Evolutionary conservation across 1,140 invertebrate genomes (phyloP).

Genomic region (Ridgeia piscesae): DNA sequence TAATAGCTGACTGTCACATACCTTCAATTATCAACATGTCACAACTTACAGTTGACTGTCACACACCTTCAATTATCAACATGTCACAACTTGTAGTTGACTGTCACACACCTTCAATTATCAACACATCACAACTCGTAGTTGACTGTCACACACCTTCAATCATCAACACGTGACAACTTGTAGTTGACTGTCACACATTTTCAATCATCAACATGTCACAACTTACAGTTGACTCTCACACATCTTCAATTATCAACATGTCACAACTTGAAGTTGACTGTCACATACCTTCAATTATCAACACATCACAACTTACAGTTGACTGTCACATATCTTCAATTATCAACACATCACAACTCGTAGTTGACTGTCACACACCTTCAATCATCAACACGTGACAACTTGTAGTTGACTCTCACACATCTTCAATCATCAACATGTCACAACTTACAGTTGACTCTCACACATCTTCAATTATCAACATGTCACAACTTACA

Average conservation of each 20-base stretch:
- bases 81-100: background rate
- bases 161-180: background rate
- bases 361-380: background rate
- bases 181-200: background rate
- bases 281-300: background rate
- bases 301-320: background rate
- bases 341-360: background rate
- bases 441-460: background rate
- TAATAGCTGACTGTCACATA: background rate
- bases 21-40: background rate
- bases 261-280: background rate
- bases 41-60: background rate
- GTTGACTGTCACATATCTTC: slow-evolving; percentile 37
- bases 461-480: background rate
- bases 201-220: background rate
- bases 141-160: slow-evolving; percentile 39
- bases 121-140: background rate
- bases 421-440: slow-evolving; percentile 41
- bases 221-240: background rate
- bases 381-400: background rate
- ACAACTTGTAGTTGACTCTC: background rate
- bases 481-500: background rate
- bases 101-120: background rate
- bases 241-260: slow-evolving; percentile 42
- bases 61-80: slow-evolving; percentile 41